A percentile compares a stretch with the other conserved stretches of the same genome.
These are phyloP conservation scores for Ammodytes marinus DNA, from an alignment of 2,113 vertebrate species.

Conservation along the genomic window DNA sequence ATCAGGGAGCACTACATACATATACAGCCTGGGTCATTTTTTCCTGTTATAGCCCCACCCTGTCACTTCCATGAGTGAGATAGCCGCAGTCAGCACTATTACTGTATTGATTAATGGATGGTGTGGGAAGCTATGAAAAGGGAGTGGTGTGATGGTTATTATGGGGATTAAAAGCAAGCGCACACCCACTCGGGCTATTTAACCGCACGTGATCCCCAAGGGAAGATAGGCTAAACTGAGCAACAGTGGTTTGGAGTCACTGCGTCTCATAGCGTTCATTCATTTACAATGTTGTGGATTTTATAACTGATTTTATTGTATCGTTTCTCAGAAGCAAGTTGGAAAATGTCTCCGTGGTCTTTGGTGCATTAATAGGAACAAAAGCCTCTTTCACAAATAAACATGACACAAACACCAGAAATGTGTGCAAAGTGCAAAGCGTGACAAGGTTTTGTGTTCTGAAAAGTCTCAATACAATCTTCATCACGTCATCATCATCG, in stretches of 20 bases:
- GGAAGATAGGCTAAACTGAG: slow-evolving; percentile 10
- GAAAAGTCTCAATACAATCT: neutral
- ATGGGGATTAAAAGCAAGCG: slow-evolving; percentile 65
- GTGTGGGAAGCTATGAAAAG: slow-evolving; percentile 41
- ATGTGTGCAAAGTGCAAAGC: neutral
- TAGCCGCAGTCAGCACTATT: slow-evolving; percentile 76
- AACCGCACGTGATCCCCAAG: slow-evolving; percentile 28
- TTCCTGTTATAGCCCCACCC: slow-evolving; percentile 49
- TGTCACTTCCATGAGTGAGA: slow-evolving; percentile 38
- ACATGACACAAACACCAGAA: too few species aligned
- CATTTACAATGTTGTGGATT: neutral
- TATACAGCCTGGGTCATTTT: slow-evolving; percentile 57
- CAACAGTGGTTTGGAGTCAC: slow-evolving; percentile 14
- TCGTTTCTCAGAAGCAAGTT: neutral
- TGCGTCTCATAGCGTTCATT: slow-evolving; percentile 8
- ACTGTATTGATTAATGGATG: slow-evolving; percentile 80
- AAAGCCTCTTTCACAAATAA: too few species aligned
- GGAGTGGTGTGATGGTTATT: slow-evolving; percentile 59
- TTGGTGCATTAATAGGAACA: neutral
- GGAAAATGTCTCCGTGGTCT: neutral
- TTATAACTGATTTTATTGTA: neutral
- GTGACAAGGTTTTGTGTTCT: neutral
- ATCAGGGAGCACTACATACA: slow-evolving; percentile 32
- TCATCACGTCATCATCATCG: neutral
- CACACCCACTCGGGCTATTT: slow-evolving; percentile 38